A percentile compares a stretch with the other conserved stretches of the same genome.
phyloP scores from a whole-genome alignment of 53 echinoderm and acorn worm species.

The Holothuria leucospilota region DNA sequence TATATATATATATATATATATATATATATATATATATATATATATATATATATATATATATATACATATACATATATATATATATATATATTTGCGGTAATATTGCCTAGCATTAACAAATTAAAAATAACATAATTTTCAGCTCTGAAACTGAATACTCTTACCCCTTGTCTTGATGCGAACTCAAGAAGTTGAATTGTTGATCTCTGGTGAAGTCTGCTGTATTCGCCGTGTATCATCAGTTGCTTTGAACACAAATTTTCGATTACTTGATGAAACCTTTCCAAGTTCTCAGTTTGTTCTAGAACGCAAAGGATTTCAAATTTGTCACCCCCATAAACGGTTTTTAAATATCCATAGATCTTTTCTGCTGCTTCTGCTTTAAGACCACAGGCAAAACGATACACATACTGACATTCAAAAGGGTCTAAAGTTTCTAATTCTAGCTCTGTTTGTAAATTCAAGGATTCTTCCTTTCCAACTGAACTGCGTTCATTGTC shows the following conservation, averaged over 20 bases:
- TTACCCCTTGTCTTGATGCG: not conserved
- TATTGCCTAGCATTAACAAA: too few relatives aligned
- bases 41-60: too few relatives aligned
- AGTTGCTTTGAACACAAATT: not conserved
- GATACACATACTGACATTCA: conserved; percentile 5
- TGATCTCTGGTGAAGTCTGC: not conserved
- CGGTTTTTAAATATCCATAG: not conserved
- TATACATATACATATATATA: too few relatives aligned
- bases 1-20: too few relatives aligned
- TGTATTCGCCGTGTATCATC: not conserved
- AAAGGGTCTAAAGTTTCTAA: not conserved
- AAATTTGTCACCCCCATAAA: not conserved
- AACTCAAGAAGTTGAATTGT: conserved; percentile 1
- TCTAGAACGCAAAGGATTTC: conserved; percentile 1
- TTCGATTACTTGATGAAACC: not conserved
- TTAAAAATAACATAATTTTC: too few relatives aligned
- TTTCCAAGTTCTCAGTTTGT: not conserved
- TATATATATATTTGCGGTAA: too few relatives aligned
- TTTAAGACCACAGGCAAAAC: conserved; percentile 2
- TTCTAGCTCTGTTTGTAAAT: too few relatives aligned
- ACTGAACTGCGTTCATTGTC: too few relatives aligned
- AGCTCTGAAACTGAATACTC: not conserved
- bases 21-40: too few relatives aligned
- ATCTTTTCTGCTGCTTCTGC: not conserved
- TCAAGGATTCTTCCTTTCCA: too few relatives aligned